These are phyloP conservation scores for Lycopodina hypogea DNA, from an alignment of 37 sponge, comb jelly and placozoan species.

Conservation along the genomic window DNA sequence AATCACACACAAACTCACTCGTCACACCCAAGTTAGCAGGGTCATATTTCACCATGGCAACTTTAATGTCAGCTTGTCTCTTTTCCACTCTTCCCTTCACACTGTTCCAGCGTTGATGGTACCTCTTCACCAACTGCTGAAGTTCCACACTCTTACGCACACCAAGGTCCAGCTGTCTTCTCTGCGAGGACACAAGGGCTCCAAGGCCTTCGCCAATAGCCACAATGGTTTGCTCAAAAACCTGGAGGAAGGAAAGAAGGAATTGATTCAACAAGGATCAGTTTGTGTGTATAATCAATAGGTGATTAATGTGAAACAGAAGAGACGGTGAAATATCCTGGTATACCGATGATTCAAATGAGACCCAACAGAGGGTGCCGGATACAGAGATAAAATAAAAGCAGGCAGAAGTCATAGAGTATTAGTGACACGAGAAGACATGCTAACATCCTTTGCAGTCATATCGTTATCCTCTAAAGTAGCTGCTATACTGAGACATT, in stretches of 20 bases:
- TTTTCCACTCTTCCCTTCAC: constrained; percentile 9
- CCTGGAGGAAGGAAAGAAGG: constrained; percentile 7
- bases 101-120: constrained; percentile 50
- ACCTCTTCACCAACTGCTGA: constrained; percentile 43
- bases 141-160: constrained; percentile 33
- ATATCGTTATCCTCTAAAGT: too few species aligned
- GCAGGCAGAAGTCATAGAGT: too few species aligned
- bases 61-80: constrained; percentile 19
- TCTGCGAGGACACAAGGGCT: constrained; percentile 41
- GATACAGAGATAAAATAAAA: too few species aligned
- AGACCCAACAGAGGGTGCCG: too few species aligned
- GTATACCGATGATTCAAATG: too few species aligned
- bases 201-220: constrained; percentile 33
- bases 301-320: background rate
- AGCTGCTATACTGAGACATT: too few species aligned
- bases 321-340: too few species aligned
- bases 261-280: background rate
- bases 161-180: constrained; percentile 23
- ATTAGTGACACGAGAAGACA: too few species aligned
- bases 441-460: too few species aligned
- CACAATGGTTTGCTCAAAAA: constrained; percentile 14
- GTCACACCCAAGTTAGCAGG: constrained; percentile 9
- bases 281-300: background rate
- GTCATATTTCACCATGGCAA: constrained; percentile 34
- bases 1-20: constrained; percentile 18